These are phyloP conservation scores for Gymnoscopelus microlampas DNA, from an alignment of 2,797 vertebrate genomes.

Conservation along the genomic window DNA sequence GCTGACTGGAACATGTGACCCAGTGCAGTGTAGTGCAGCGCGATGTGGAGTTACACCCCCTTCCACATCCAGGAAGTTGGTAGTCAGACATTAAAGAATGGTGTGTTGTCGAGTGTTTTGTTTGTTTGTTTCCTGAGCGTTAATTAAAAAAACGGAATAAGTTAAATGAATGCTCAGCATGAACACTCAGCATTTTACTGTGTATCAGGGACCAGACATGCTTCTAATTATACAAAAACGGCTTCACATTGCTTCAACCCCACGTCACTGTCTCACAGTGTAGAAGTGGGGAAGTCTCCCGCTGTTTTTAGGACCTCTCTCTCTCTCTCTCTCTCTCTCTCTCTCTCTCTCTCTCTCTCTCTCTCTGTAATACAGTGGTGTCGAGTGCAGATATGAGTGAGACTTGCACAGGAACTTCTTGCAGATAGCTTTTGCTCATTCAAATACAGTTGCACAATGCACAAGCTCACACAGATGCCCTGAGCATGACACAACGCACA, in stretches of 20 bases:
- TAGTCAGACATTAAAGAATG: constrained; percentile 41
- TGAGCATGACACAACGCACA: constrained; percentile 33
- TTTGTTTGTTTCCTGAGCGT: constrained; percentile 11
- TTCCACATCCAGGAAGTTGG: constrained; percentile 53
- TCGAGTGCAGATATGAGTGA: not conserved
- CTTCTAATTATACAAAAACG: constrained; percentile 13
- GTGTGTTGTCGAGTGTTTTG: constrained; percentile 31
- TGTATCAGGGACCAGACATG: too few relatives aligned
- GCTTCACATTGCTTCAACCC: not conserved
- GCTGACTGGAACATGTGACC: constrained; percentile 67
- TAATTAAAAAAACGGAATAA: constrained; percentile 1
- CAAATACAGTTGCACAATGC: constrained; percentile 24
- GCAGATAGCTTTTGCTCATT: not conserved
- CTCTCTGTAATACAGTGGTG: not conserved
- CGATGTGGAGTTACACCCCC: constrained; percentile 1
- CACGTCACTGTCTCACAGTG: constrained; percentile 9
- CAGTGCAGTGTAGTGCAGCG: not conserved
- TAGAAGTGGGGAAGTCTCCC: constrained; percentile 16
- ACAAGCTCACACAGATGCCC: constrained; percentile 29
- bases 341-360: not conserved
- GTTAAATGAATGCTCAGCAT: too few relatives aligned
- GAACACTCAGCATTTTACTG: too few relatives aligned
- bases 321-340: not conserved
- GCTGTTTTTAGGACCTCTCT: not conserved
- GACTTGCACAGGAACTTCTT: constrained; percentile 19